Evolutionary conservation across 2,888 invertebrate genomes (phyloP).

Genomic region (Myopa tessellatipennis): DNA sequence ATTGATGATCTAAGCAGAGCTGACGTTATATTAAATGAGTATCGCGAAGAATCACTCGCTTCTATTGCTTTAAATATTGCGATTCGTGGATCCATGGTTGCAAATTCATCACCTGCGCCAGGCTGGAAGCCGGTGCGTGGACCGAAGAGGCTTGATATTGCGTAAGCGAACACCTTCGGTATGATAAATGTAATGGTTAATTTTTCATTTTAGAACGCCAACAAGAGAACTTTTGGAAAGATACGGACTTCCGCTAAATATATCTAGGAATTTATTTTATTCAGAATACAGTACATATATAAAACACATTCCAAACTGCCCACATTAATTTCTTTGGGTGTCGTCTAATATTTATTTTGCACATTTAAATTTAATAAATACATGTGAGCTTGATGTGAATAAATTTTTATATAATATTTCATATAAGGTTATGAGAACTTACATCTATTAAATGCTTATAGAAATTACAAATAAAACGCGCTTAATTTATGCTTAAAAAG

Average conservation of each 20-base stretch:
- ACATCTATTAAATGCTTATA: constrained; percentile 23
- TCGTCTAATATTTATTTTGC: constrained; percentile 22
- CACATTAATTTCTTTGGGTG: not conserved
- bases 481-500: not conserved
- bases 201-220: constrained; percentile 43
- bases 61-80: constrained; percentile 74
- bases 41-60: constrained; percentile 67
- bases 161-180: constrained; percentile 36
- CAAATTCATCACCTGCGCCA: constrained; percentile 75
- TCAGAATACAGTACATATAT: constrained; percentile 53
- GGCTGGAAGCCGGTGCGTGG: constrained; percentile 82
- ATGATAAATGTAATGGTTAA: constrained; percentile 34
- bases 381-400: constrained; percentile 9
- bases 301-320: constrained; percentile 44
- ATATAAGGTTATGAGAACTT: constrained; percentile 15
- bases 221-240: constrained; percentile 12
- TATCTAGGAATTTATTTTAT: constrained; percentile 51
- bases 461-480: not conserved
- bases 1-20: constrained; percentile 77
- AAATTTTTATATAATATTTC: constrained; percentile 15
- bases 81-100: constrained; percentile 78
- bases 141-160: constrained; percentile 52
- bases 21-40: constrained; percentile 77
- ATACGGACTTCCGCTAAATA: constrained; percentile 37
- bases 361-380: constrained; percentile 35